phyloP scores from a whole-genome alignment of 2,888 invertebrate species.

The Rambutsinella grinnellia region DNA sequence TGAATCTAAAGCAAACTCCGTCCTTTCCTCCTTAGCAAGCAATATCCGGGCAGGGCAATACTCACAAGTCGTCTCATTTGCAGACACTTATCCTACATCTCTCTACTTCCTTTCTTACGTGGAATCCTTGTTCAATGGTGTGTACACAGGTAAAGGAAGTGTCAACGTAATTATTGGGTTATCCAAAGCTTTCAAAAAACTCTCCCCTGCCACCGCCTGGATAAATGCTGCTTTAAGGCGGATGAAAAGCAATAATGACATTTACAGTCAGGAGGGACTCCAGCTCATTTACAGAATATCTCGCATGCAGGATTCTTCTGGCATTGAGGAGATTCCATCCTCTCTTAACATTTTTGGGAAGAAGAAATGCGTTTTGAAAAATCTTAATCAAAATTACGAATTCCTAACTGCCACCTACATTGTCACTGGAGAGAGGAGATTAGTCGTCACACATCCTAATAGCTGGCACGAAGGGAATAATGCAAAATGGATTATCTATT shows the following conservation, averaged over 20 bases:
- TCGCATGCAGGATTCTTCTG: not conserved
- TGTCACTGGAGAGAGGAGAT: not conserved
- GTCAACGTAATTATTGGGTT: not conserved
- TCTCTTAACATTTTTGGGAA: conserved; percentile 1
- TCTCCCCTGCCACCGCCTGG: not conserved
- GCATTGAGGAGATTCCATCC: not conserved
- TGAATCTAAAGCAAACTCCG: not conserved
- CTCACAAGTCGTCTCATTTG: not conserved
- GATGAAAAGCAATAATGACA: not conserved
- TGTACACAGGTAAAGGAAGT: not conserved
- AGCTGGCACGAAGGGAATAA: conserved; percentile 3
- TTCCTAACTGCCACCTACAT: not conserved
- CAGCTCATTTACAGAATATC: not conserved
- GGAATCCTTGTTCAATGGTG: not conserved
- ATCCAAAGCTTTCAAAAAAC: not conserved
- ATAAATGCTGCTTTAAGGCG: not conserved
- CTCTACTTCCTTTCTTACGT: not conserved
- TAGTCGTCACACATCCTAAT: conserved; percentile 8
- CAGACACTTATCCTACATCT: not conserved
- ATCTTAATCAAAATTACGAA: not conserved
- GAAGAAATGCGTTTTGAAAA: not conserved
- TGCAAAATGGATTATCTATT: conserved; percentile 1
- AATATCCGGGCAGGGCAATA: conserved; percentile 1
- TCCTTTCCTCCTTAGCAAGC: not conserved
- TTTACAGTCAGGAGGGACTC: not conserved